Base-by-base conservation (phyloP, 1,140 invertebrate genomes). In the Cecropterus lyciades region DNA sequence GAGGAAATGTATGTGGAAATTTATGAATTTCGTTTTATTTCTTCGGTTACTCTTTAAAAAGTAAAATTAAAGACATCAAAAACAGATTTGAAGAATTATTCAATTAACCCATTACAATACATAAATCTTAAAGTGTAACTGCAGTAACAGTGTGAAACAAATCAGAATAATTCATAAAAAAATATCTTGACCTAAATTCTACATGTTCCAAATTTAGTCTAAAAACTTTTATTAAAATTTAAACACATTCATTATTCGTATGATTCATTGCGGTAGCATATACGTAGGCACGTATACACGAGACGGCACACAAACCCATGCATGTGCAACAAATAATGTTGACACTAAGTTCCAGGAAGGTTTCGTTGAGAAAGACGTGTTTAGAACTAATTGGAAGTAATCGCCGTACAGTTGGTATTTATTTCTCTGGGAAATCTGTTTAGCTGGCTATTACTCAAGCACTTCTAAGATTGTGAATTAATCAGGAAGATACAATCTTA, bases 371-470 rank as follows among this genome's bases (percentile, higher is more conserved):
- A 42, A 24, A 27, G 46, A 59, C 56, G 56, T 42, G 56, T 59
- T 30, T 15, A 5, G 56, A 59, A 46, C 46, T 59, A 59, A 59
- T 46, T 59, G 43, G 24, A 59, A 59, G 14, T 46, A 59, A 33
- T 59, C 9, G 57, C n/a, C 30, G 45, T 48, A 60, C 45, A 48
- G 57, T 60, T 60, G 48, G 24, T 33, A 46, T 60, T 60, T 48
- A 37, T 60, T 45, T 60, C 20, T n/a, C 48, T 1, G 48, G 11
- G n/a, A 51, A 51, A 13, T n/a, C 1, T 33, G 3, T 48, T 48
- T 5, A 33, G 15, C 24, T 27, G 24, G 5, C 30, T 51, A 51
- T n/a, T 24, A 51, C 15, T 48, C 10, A 27, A 3, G 4, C 0
- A 17, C 43, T 33, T 1, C n/a, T n/a, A n/a, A n/a, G 30, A 33